A percentile compares a stretch with the other conserved stretches of the same genome.
phyloP scores from a whole-genome alignment of 35 echinoderm and acorn worm species.

The Ophioderma brevispina region DNA sequence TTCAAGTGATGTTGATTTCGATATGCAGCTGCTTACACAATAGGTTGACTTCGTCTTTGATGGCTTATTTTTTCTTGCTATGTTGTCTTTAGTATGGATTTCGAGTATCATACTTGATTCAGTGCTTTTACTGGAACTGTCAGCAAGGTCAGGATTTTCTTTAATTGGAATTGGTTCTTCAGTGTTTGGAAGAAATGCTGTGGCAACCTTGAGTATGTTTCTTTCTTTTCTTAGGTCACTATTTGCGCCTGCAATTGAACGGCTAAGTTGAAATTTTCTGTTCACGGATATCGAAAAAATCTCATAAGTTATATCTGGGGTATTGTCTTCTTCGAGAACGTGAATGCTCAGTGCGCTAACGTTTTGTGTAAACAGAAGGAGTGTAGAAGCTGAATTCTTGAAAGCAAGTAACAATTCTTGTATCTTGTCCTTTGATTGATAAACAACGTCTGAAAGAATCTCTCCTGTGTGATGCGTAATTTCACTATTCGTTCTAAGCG shows the following conservation, averaged over 20 bases:
- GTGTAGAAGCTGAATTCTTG: slow-evolving; percentile 24
- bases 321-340: neutral
- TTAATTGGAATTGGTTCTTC: neutral
- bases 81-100: neutral
- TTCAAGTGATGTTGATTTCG: neutral
- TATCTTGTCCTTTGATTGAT: slow-evolving; percentile 25
- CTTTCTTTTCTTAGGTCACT: neutral
- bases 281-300: neutral
- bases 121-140: neutral
- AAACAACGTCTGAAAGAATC: slow-evolving; percentile 32
- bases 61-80: neutral
- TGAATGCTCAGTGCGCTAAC: slow-evolving; percentile 42
- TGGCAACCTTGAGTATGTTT: neutral
- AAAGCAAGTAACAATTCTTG: slow-evolving; percentile 30
- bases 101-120: neutral
- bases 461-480: slow-evolving; percentile 22
- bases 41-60: neutral
- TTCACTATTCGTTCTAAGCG: slow-evolving; percentile 46
- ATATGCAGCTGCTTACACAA: slow-evolving; percentile 28
- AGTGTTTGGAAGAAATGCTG: neutral
- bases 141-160: neutral
- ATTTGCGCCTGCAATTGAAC: neutral
- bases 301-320: neutral
- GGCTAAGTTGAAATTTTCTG: neutral
- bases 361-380: slow-evolving; percentile 82